phyloP scores from a whole-genome alignment of 1,140 invertebrate species.

The Drosophila bocqueti region DNA sequence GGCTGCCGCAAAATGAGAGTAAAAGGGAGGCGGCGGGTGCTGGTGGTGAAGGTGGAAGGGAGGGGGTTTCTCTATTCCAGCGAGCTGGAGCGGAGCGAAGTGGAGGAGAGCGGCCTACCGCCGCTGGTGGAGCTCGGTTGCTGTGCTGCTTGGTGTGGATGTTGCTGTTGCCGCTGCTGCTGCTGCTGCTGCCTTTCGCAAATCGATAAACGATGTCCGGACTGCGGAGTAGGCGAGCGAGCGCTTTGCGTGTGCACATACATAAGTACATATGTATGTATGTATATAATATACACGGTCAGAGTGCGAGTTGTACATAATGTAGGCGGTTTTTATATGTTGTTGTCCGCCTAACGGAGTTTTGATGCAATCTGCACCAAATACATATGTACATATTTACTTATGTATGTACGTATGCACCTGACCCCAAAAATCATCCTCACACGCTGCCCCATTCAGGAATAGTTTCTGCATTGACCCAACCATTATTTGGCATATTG shows the following conservation, averaged over 20 bases:
- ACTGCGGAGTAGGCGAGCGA: conserved; percentile 69
- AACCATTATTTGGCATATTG: conserved; percentile 12
- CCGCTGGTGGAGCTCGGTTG: conserved; percentile 47
- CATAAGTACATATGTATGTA: not conserved
- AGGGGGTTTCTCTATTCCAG: conserved; percentile 48
- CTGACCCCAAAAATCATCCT: conserved; percentile 28
- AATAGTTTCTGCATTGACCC: conserved; percentile 21
- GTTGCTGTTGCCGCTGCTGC: conserved; percentile 29
- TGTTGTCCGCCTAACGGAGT: conserved; percentile 32
- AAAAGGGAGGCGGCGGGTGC: conserved; percentile 2
- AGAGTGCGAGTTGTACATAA: conserved; percentile 23
- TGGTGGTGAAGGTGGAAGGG: conserved; percentile 1
- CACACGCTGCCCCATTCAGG: conserved; percentile 12
- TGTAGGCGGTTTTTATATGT: conserved; percentile 43
- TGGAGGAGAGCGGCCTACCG: conserved; percentile 56
- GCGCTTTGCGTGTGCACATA: conserved; percentile 69
- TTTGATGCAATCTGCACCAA: conserved; percentile 40
- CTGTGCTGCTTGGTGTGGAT: conserved; percentile 21
- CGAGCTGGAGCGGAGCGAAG: conserved; percentile 41
- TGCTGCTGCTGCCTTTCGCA: conserved; percentile 71
- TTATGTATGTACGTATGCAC: conserved; percentile 6
- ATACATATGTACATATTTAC: conserved; percentile 12
- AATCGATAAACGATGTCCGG: conserved; percentile 81
- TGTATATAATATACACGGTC: conserved; percentile 9
- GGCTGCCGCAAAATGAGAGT: conserved; percentile 38